A percentile compares a stretch with the other conserved stretches of the same genome.
Evolutionary conservation across 92 coral and sea anemone genomes (phyloP).

Genomic region (Meandrina meandrites): DNA sequence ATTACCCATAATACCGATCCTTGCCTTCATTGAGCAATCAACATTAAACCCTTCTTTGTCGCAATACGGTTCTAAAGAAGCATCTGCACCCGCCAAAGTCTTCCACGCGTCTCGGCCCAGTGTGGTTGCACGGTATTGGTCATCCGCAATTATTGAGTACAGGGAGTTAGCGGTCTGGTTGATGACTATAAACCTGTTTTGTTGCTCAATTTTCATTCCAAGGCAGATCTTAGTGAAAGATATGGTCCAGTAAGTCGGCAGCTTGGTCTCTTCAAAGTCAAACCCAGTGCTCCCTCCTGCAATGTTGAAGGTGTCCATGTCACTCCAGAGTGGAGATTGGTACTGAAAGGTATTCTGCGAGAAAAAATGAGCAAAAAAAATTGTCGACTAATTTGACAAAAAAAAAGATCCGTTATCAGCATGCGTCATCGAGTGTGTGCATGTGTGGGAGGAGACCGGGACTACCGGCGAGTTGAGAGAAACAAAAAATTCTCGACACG

Average conservation of each 20-base stretch:
- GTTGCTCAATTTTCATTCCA: too few relatives aligned
- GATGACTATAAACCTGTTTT: too few relatives aligned
- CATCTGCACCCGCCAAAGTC: conserved; percentile 3
- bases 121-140: conserved; percentile 23
- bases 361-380: neutral
- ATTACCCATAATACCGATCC: conserved; percentile 36
- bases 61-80: conserved; percentile 22
- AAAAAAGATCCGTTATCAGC: too few relatives aligned
- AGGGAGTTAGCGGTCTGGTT: too few relatives aligned
- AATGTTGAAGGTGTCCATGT: conserved; percentile 23
- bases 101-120: conserved; percentile 33
- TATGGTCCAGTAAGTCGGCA: too few relatives aligned
- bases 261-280: neutral
- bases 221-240: too few relatives aligned
- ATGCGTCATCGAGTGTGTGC: too few relatives aligned
- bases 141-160: neutral
- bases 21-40: neutral
- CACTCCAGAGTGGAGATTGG: conserved; percentile 32
- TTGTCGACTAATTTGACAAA: neutral
- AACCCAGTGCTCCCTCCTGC: conserved; percentile 46
- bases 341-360: conserved; percentile 36
- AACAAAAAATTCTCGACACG: too few relatives aligned
- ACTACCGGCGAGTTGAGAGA: too few relatives aligned
- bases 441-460: too few relatives aligned
- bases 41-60: conserved; percentile 51